phyloP scores from a whole-genome alignment of 2,797 vertebrate species.

The Spondyliosoma cantharus region DNA sequence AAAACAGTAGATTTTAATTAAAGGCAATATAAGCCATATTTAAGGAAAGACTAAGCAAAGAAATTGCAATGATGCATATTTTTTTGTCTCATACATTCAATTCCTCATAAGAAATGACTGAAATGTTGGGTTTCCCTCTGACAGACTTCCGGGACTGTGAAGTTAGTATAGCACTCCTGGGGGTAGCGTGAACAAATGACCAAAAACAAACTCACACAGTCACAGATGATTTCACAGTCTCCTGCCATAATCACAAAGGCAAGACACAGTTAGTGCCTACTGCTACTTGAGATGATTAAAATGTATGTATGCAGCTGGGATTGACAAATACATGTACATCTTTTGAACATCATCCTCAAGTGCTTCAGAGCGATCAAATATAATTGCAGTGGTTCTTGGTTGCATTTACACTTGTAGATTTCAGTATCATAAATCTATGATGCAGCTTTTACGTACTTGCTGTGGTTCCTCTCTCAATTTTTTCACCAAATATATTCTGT shows the following conservation, averaged over 20 bases:
- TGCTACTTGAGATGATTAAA: conserved; percentile 19
- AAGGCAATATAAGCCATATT: too few relatives aligned
- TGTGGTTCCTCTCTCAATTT: background rate
- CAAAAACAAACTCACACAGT: background rate
- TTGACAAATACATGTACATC: conserved; percentile 6
- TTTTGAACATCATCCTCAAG: background rate
- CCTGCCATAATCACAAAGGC: background rate
- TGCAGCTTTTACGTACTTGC: background rate
- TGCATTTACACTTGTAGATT: conserved; percentile 1
- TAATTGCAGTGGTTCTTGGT: background rate
- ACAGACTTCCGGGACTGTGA: background rate
- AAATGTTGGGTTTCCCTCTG: background rate
- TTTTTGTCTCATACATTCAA: background rate
- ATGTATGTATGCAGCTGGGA: background rate
- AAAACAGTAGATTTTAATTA: too few relatives aligned
- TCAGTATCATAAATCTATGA: background rate
- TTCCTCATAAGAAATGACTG: background rate
- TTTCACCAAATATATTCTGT: background rate
- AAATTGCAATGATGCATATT: background rate
- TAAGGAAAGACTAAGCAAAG: too few relatives aligned
- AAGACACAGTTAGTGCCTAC: background rate
- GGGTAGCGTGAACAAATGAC: background rate
- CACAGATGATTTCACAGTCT: conserved; percentile 5
- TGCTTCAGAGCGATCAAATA: background rate
- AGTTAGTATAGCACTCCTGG: background rate